Conservation (phyloP, 2,888 invertebrate genomes). For the Mesoligia furuncula region DNA sequence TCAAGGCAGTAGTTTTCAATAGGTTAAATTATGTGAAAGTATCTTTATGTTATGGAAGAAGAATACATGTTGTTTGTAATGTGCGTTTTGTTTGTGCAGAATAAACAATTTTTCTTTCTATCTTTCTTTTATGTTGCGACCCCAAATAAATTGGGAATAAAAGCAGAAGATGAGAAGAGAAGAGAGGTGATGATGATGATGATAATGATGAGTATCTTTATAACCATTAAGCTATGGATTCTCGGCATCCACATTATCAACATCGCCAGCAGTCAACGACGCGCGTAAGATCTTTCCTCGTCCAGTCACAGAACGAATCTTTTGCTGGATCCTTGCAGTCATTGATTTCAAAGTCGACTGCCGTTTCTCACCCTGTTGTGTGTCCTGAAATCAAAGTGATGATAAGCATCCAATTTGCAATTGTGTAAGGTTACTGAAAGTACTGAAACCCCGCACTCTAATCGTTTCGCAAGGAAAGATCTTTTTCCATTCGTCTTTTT, state of each 20-base stretch:
- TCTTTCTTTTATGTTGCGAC: no score
- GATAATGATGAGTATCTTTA: neutral
- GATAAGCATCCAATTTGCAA: neutral
- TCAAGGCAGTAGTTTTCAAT: neutral
- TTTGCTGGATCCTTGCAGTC: constrained; percentile 68
- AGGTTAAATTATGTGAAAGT: neutral
- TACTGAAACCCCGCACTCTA: neutral
- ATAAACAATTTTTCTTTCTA: no score
- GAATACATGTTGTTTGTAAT: no score
- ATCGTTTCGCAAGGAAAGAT: neutral
- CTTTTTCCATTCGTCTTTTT: neutral
- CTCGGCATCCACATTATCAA: neutral
- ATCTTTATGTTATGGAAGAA: neutral
- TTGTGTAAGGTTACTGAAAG: neutral
- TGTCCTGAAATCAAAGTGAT: constrained; percentile 35
- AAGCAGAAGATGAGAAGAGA: neutral
- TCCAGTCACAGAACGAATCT: constrained; percentile 59
- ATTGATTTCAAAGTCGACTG: constrained; percentile 65
- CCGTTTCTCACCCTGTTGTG: constrained; percentile 14
- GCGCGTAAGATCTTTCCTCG: constrained; percentile 33
- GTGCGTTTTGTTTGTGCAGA: no score
- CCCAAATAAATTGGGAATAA: no score
- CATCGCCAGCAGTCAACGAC: constrained; percentile 5
- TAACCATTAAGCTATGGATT: neutral
- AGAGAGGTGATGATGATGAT: neutral